A percentile compares a stretch with the other conserved stretches of the same genome.
These are phyloP conservation scores for Drosophila ananassae DNA, from an alignment of 1,140 invertebrate species.

Conservation along the genomic window DNA sequence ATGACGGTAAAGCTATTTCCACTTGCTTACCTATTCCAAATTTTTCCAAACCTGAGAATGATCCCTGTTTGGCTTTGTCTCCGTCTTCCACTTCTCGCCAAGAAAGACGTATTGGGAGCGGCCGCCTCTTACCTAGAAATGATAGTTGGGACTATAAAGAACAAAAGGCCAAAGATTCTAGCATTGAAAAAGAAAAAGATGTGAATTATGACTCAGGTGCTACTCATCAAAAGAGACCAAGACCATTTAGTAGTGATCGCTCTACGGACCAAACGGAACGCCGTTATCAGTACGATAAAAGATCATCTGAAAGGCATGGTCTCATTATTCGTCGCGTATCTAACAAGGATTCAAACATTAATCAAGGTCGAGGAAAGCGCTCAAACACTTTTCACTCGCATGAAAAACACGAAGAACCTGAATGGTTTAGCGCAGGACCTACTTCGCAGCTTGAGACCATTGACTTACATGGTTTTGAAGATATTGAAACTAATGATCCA, in stretches of 20 bases:
- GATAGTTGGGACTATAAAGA: slow-evolving; percentile 86
- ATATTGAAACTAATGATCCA: slow-evolving; percentile 85
- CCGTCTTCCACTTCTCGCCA: slow-evolving; percentile 53
- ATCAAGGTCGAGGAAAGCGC: slow-evolving; percentile 58
- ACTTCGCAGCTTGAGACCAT: slow-evolving; percentile 96
- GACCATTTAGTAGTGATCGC: slow-evolving; percentile 28
- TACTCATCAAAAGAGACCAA: slow-evolving; percentile 26
- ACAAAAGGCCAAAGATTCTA: slow-evolving; percentile 26
- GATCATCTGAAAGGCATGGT: slow-evolving; percentile 24
- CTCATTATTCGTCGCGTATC: slow-evolving; percentile 30
- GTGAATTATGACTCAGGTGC: slow-evolving; percentile 27
- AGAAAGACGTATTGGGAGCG: slow-evolving; percentile 89
- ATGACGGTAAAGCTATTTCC: neutral
- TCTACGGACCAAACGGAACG: slow-evolving; percentile 30
- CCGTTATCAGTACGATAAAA: slow-evolving; percentile 43
- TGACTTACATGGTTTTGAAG: slow-evolving; percentile 95
- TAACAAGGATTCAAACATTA: slow-evolving; percentile 46
- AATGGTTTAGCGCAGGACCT: slow-evolving; percentile 94
- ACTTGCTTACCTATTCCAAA: slow-evolving; percentile 3
- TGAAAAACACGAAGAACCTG: slow-evolving; percentile 87
- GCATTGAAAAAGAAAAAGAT: slow-evolving; percentile 54
- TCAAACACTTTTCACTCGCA: slow-evolving; percentile 85
- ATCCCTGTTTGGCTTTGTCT: slow-evolving; percentile 33
- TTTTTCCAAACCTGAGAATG: slow-evolving; percentile 22
- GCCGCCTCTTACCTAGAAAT: slow-evolving; percentile 88